Evolutionary conservation across 2,888 invertebrate genomes (phyloP).

Genomic region (Tortrix viridana): DNA sequence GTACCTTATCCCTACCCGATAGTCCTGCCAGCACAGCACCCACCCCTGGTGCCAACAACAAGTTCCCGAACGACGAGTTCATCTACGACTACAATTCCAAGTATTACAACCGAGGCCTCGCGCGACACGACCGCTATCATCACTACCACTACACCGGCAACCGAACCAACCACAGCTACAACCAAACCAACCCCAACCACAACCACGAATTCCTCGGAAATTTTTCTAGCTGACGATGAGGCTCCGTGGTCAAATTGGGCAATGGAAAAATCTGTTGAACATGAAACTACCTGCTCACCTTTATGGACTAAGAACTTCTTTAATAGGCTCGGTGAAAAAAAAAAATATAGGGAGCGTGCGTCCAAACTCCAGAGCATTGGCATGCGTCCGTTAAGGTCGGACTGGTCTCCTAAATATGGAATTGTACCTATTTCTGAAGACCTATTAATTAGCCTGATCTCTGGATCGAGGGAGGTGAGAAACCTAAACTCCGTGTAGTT

Average conservation of each 20-base stretch:
- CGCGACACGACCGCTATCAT: too few relatives aligned
- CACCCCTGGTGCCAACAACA: not conserved
- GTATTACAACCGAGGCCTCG: slow-evolving; percentile 27
- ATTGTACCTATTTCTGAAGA: slow-evolving; percentile 37
- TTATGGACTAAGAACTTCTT: not conserved
- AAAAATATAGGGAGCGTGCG: not conserved
- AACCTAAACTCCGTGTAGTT: not conserved
- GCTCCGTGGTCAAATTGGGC: too few relatives aligned
- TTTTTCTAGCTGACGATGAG: too few relatives aligned
- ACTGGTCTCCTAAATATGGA: slow-evolving; percentile 29
- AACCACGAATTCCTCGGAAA: not conserved
- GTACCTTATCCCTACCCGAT: slow-evolving; percentile 42
- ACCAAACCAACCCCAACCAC: not conserved
- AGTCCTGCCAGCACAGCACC: slow-evolving; percentile 23
- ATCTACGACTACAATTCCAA: slow-evolving; percentile 24
- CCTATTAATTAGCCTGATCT: not conserved
- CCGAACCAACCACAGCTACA: not conserved
- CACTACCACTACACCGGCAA: not conserved
- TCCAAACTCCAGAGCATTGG: slow-evolving; percentile 1
- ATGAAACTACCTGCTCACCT: not conserved
- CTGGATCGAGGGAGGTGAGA: not conserved
- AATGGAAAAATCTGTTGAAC: not conserved
- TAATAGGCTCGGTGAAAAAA: not conserved
- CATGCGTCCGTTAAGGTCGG: not conserved
- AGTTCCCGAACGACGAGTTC: not conserved